phyloP scores from a whole-genome alignment of 2,113 vertebrate genomes.

The Ochotona curzoniae region DNA sequence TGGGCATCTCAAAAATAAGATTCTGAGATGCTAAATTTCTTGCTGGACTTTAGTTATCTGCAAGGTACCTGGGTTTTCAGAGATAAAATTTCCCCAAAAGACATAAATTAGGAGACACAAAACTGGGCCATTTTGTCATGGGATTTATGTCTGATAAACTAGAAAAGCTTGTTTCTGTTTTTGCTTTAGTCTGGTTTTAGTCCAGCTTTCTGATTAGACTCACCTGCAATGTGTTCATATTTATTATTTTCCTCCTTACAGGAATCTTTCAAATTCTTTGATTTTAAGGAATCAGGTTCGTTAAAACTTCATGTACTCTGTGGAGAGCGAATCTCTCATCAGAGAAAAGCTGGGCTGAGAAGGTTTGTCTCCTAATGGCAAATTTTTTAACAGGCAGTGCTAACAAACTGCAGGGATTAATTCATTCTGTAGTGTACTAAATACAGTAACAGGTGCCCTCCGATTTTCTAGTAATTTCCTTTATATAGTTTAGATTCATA shows the following conservation, averaged over 20 bases:
- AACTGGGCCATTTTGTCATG: neutral
- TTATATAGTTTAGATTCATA: neutral
- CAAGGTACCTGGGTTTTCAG: neutral
- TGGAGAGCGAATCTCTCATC: neutral
- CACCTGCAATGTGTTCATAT: neutral
- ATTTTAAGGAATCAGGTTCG: neutral
- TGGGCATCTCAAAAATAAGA: neutral
- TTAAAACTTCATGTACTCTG: neutral
- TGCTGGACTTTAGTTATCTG: neutral
- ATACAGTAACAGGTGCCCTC: neutral
- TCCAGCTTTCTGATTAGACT: neutral
- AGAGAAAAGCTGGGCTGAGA: neutral
- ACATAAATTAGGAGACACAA: neutral
- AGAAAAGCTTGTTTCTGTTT: neutral
- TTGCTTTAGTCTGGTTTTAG: neutral
- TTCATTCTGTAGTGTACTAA: neutral
- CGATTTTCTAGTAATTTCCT: neutral
- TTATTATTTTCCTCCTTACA: neutral
- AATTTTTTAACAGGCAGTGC: neutral
- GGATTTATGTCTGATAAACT: neutral
- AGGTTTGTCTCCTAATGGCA: neutral
- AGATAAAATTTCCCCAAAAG: neutral
- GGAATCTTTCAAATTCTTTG: neutral
- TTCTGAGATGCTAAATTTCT: neutral
- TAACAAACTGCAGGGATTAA: neutral